These are phyloP conservation scores for Gnathonemus longibarbis DNA, from an alignment of 2,113 vertebrate genomes.

Conservation along the genomic window DNA sequence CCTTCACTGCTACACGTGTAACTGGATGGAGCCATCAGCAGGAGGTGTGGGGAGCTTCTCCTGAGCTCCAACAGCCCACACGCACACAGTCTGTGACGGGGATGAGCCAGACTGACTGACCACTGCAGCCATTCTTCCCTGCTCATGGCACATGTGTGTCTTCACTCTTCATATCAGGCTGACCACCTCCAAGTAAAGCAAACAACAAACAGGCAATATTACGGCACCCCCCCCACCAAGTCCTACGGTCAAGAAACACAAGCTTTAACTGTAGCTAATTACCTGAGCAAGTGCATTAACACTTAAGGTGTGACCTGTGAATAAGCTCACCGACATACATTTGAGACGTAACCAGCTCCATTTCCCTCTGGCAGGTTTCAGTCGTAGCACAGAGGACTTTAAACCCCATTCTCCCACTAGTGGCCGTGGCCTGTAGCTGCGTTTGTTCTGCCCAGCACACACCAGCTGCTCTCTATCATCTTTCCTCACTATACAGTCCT, in stretches of 20 bases:
- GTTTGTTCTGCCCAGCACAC: background rate
- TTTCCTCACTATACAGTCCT: background rate
- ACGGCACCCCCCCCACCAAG: background rate
- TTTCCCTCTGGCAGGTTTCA: background rate
- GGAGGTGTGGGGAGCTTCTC: background rate
- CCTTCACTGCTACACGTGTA: background rate
- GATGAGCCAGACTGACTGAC: background rate
- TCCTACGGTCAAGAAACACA: background rate
- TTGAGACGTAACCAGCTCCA: background rate
- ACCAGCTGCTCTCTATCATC: background rate
- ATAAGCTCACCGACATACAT: background rate
- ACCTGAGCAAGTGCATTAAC: background rate
- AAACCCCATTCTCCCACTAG: background rate
- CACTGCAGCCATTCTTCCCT: background rate
- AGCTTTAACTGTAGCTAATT: background rate
- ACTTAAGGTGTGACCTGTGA: background rate
- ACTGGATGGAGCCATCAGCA: background rate
- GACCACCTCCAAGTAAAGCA: background rate
- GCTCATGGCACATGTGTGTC: conserved; percentile 1
- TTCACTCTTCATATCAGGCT: background rate
- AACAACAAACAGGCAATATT: background rate
- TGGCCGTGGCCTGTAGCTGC: background rate
- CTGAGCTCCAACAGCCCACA: background rate
- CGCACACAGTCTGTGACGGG: background rate
- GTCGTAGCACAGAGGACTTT: background rate